Percentiles rank a stretch among this genome's conserved stretches.
Evolutionary conservation across 2,797 vertebrate genomes (phyloP).

Genomic region (Rhincodon typus): DNA sequence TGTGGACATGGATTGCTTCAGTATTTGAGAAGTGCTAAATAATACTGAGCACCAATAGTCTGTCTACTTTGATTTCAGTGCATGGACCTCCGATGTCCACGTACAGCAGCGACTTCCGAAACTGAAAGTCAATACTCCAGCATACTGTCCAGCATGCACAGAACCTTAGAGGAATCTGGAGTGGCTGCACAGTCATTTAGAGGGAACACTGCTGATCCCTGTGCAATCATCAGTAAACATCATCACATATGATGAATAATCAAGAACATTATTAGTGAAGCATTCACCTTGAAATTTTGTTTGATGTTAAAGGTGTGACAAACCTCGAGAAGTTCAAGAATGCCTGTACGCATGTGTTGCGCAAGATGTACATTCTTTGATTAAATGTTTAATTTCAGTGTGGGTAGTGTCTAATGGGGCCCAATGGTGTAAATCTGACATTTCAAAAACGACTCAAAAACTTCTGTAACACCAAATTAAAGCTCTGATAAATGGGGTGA

Average conservation of each 20-base stretch:
- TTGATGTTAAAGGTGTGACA: background rate
- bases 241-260: background rate
- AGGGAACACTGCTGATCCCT: background rate
- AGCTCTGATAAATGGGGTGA: background rate
- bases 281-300: background rate
- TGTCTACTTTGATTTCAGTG: too few relatives aligned
- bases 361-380: too few relatives aligned
- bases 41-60: too few relatives aligned
- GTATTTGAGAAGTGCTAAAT: background rate
- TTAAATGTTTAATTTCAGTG: conserved; percentile 27
- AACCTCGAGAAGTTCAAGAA: too few relatives aligned
- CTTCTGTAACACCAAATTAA: background rate
- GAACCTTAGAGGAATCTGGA: too few relatives aligned
- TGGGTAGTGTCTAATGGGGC: too few relatives aligned
- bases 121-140: too few relatives aligned
- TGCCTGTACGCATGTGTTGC: too few relatives aligned
- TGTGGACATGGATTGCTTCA: background rate
- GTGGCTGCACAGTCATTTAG: too few relatives aligned
- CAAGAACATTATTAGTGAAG: background rate
- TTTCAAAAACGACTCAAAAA: background rate
- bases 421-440: background rate
- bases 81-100: too few relatives aligned
- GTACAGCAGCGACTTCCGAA: too few relatives aligned
- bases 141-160: too few relatives aligned
- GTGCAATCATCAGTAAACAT: background rate